Conservation (phyloP, 1,140 invertebrate species). For the Pissodes strobi region DNA sequence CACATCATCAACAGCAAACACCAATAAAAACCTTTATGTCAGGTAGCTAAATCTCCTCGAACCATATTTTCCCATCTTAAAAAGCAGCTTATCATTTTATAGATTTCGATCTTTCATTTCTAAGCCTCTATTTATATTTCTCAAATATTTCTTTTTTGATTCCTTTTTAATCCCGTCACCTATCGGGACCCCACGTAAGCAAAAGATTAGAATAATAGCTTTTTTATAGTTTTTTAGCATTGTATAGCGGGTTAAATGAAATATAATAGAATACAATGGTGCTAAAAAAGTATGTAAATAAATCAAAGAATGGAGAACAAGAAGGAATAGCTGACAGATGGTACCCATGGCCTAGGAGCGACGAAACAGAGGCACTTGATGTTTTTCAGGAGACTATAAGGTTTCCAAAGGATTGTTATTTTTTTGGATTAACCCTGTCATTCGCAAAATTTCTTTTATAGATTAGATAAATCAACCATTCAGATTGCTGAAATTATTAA, state of each 20-base stretch:
- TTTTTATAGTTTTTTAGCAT: constrained; percentile 13
- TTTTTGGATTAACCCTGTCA: no score
- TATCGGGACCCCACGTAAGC: constrained; percentile 16
- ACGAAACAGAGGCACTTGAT: no score
- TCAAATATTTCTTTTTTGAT: background rate
- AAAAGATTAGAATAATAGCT: constrained; percentile 7
- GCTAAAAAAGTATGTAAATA: constrained; percentile 20
- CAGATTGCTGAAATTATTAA: no score
- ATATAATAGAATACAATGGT: constrained; percentile 16
- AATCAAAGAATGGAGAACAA: constrained; percentile 9
- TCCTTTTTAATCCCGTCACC: constrained; percentile 8
- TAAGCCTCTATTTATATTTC: constrained; percentile 9
- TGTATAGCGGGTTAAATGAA: constrained; percentile 7
- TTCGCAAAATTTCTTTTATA: no score
- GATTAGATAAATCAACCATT: no score
- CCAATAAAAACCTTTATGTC: no score
- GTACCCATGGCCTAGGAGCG: no score
- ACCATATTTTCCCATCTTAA: constrained; percentile 15
- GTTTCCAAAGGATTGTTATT: no score
- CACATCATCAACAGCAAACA: no score
- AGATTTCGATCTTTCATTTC: constrained; percentile 11
- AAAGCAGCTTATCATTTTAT: constrained; percentile 12
- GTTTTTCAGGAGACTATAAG: no score
- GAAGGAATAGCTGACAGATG: no score
- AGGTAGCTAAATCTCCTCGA: no score